Conservation (phyloP, 2,888 invertebrate species). For the Exocentrus adspersus region DNA sequence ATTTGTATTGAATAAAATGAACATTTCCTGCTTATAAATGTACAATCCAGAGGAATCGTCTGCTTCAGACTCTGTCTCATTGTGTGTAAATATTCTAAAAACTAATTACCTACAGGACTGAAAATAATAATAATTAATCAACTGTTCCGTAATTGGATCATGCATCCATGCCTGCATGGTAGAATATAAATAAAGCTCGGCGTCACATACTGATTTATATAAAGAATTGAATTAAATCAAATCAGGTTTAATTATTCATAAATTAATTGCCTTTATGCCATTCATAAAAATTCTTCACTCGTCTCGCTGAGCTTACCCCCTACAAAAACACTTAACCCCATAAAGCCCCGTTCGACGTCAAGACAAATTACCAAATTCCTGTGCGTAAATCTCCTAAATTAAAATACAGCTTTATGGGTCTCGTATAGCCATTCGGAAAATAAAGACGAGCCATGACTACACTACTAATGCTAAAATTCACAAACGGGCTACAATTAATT, state of each 20-base stretch:
- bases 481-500: slow-evolving; percentile 41
- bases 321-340: slow-evolving; percentile 19
- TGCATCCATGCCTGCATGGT: no score
- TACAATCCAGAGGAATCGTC: no score
- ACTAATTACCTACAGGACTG: no score
- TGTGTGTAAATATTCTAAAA: no score
- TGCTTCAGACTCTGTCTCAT: no score
- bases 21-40: no score
- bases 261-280: slow-evolving; percentile 2
- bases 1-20: no score
- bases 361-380: slow-evolving; percentile 26
- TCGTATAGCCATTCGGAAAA: slow-evolving; percentile 23
- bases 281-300: slow-evolving; percentile 14
- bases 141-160: no score
- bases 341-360: slow-evolving; percentile 12
- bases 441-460: slow-evolving; percentile 23
- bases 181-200: background rate
- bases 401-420: slow-evolving; percentile 25
- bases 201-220: background rate
- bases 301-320: background rate
- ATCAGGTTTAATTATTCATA: slow-evolving; percentile 1
- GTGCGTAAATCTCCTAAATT: slow-evolving; percentile 26
- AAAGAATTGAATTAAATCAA: background rate
- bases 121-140: no score
- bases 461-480: slow-evolving; percentile 26